A percentile compares a stretch with the other conserved stretches of the same genome.
Conservation (phyloP, 2,113 vertebrate genomes). For the Cettia cetti region DNA sequence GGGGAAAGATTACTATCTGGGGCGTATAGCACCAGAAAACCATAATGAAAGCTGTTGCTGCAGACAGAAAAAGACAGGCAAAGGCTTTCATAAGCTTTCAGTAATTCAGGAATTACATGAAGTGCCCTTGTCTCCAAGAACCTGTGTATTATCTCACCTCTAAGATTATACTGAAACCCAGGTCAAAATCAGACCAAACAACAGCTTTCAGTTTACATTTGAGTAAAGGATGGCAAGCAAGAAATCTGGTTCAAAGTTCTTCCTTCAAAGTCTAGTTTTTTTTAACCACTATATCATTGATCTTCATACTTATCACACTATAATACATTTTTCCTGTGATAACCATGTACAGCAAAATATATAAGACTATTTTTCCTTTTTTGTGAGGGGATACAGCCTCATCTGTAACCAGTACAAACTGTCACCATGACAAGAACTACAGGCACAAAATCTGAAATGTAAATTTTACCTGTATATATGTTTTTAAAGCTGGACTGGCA, state of each 20-base stretch:
- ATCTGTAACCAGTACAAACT: background rate
- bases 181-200: background rate
- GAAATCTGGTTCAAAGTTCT: background rate
- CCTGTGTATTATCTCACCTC: background rate
- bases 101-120: background rate
- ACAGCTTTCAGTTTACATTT: background rate
- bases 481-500: background rate
- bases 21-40: background rate
- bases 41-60: background rate
- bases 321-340: accelerated
- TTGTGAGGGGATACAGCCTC: background rate
- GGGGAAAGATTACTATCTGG: background rate
- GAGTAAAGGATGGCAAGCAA: background rate
- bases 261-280: too few species aligned
- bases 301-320: background rate
- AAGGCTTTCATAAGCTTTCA: background rate
- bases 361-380: background rate
- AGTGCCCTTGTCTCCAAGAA: background rate
- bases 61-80: background rate
- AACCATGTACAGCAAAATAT: background rate
- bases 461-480: background rate
- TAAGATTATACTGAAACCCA: background rate
- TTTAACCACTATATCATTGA: background rate
- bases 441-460: background rate
- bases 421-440: background rate